These are phyloP conservation scores for Trichogramma evanescens DNA, from an alignment of 2,888 invertebrate species.

Conservation along the genomic window DNA sequence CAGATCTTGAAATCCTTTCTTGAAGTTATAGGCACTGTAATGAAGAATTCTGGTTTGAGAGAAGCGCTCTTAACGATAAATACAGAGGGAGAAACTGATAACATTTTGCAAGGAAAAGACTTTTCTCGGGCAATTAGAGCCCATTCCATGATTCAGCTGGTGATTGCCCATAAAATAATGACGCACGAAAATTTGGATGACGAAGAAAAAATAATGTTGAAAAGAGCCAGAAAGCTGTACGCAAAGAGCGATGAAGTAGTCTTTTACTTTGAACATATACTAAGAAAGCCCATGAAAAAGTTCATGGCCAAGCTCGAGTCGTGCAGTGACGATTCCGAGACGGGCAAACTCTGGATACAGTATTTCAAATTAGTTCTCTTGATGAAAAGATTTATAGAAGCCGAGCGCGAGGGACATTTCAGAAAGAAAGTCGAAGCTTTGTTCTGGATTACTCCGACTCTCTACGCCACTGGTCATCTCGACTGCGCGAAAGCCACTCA, in stretches of 20 bases:
- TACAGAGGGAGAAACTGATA: conserved; percentile 10
- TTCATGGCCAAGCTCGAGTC: neutral
- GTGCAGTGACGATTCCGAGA: conserved; percentile 16
- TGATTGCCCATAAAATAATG: conserved; percentile 1
- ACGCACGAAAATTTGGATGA: neutral
- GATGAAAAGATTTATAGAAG: conserved; percentile 32
- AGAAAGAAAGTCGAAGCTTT: too few species aligned
- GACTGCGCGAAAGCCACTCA: neutral
- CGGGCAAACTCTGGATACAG: conserved; percentile 27
- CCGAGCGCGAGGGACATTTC: conserved; percentile 25
- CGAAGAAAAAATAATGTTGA: neutral
- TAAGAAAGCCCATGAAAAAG: neutral
- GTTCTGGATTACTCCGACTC: neutral
- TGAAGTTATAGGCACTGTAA: conserved; percentile 18
- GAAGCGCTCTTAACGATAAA: conserved; percentile 3
- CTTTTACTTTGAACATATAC: neutral
- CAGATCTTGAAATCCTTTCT: neutral
- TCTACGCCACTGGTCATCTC: neutral
- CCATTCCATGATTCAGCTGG: neutral
- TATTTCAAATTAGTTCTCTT: conserved; percentile 32
- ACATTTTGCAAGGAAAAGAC: conserved; percentile 1
- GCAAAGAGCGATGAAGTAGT: neutral
- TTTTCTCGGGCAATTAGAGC: conserved; percentile 10
- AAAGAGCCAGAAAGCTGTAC: neutral
- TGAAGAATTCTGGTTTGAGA: conserved; percentile 16